Conservation (phyloP, 2,888 invertebrate genomes). For the Eustalomyia histrio region DNA sequence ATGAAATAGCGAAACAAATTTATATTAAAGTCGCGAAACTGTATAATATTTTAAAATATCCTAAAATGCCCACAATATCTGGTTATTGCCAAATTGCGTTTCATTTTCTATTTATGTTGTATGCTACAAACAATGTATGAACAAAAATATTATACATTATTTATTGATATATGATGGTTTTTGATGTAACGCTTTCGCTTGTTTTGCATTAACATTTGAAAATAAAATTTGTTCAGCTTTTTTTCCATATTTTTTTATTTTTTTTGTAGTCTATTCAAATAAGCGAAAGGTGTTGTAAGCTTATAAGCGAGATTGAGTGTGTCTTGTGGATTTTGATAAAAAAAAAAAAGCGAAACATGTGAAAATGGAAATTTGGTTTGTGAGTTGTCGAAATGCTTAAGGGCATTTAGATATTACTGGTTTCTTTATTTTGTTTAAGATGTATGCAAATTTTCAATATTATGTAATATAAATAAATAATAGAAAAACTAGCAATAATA, state of each 20-base stretch:
- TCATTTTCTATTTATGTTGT: too few relatives aligned
- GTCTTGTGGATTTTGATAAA: conserved; percentile 6
- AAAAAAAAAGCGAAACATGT: conserved; percentile 36
- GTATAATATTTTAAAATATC: too few relatives aligned
- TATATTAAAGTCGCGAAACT: too few relatives aligned
- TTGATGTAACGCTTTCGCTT: conserved; percentile 64
- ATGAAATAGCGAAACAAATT: too few relatives aligned
- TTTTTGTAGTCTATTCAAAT: conserved; percentile 1
- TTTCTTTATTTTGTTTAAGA: conserved; percentile 1
- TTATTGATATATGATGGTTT: conserved; percentile 43
- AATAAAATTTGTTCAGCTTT: conserved; percentile 53
- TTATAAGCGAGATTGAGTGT: conserved; percentile 20
- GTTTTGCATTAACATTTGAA: conserved; percentile 31
- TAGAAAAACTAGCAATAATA: not conserved
- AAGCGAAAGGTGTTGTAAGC: conserved; percentile 49
- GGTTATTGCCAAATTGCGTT: too few relatives aligned
- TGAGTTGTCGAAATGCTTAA: conserved; percentile 41
- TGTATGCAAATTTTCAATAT: conserved; percentile 55
- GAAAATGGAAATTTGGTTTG: conserved; percentile 55
- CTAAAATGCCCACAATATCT: too few relatives aligned
- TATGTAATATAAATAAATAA: conserved; percentile 51
- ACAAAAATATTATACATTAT: conserved; percentile 22
- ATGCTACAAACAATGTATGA: not conserved
- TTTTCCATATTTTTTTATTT: conserved; percentile 12
- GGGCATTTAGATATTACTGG: conserved; percentile 58